Conservation (phyloP, 2,888 invertebrate genomes). For the Agrochola lychnidis region DNA sequence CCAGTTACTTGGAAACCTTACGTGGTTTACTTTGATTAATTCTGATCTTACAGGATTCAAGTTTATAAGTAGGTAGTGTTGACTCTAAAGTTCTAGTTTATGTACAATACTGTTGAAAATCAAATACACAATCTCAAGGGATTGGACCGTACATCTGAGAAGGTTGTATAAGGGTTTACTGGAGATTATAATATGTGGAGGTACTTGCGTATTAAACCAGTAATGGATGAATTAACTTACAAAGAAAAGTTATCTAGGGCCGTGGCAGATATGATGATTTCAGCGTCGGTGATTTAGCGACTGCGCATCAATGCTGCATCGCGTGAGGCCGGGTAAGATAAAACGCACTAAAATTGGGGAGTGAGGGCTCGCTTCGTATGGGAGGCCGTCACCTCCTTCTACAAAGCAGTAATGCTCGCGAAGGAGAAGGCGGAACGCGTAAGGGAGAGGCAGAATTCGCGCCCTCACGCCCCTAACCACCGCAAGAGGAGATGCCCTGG, state of each 20-base stretch:
- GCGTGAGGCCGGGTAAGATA: neutral
- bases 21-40: slow-evolving; percentile 46
- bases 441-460: too few relatives aligned
- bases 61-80: slow-evolving; percentile 54
- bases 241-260: neutral
- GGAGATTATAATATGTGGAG: slow-evolving; percentile 18
- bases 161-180: slow-evolving; percentile 28
- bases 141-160: slow-evolving; percentile 12
- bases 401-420: too few relatives aligned
- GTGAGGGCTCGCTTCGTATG: too few relatives aligned
- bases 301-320: neutral
- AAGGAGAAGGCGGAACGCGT: too few relatives aligned
- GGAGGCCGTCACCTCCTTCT: too few relatives aligned
- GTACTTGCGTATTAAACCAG: neutral
- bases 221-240: neutral
- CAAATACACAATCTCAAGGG: slow-evolving; percentile 22
- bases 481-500: too few relatives aligned
- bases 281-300: neutral
- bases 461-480: too few relatives aligned
- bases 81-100: slow-evolving; percentile 41
- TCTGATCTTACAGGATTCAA: slow-evolving; percentile 39
- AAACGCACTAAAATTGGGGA: too few relatives aligned
- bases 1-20: neutral
- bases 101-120: slow-evolving; percentile 28
- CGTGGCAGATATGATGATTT: neutral